These are phyloP conservation scores for Chondrosia reniformis DNA, from an alignment of 37 sponge, comb jelly and placozoan genomes.

Conservation along the genomic window DNA sequence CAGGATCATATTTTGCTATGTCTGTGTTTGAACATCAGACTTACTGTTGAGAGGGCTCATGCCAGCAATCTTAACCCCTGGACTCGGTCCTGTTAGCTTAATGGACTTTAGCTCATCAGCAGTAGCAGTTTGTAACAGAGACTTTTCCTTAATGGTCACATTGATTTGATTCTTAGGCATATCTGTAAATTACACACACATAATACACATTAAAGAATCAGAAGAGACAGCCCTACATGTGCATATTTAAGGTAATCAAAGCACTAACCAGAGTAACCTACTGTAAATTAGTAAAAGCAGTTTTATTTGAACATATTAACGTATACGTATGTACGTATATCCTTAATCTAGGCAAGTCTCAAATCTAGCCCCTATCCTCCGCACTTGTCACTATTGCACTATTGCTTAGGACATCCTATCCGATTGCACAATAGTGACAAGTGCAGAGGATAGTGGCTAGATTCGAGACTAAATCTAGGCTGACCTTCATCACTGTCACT, in stretches of 20 bases:
- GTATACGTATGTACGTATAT: conserved; percentile 10
- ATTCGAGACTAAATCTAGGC: too few relatives aligned
- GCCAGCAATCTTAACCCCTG: too few relatives aligned
- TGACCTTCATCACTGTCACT: conserved; percentile 59
- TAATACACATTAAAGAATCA: too few relatives aligned
- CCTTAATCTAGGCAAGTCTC: conserved; percentile 46
- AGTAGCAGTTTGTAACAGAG: conserved; percentile 21
- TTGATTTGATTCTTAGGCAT: conserved; percentile 12
- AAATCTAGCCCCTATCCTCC: too few relatives aligned
- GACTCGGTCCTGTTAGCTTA: conserved; percentile 12
- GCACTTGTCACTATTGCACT: too few relatives aligned
- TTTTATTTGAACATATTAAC: neutral
- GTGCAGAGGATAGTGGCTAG: too few relatives aligned
- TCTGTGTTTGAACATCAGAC: too few relatives aligned
- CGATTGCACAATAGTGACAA: too few relatives aligned
- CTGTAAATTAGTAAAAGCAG: neutral
- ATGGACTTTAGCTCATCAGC: conserved; percentile 62
- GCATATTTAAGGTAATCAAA: conserved; percentile 25
- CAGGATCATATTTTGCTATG: too few relatives aligned
- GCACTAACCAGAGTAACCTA: neutral
- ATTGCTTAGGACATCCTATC: too few relatives aligned
- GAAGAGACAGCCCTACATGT: too few relatives aligned
- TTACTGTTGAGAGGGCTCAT: too few relatives aligned
- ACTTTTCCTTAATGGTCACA: conserved; percentile 28
- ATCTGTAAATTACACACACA: neutral